Conservation (phyloP, 2,888 invertebrate species). For the Lasioglossum marginatum region DNA sequence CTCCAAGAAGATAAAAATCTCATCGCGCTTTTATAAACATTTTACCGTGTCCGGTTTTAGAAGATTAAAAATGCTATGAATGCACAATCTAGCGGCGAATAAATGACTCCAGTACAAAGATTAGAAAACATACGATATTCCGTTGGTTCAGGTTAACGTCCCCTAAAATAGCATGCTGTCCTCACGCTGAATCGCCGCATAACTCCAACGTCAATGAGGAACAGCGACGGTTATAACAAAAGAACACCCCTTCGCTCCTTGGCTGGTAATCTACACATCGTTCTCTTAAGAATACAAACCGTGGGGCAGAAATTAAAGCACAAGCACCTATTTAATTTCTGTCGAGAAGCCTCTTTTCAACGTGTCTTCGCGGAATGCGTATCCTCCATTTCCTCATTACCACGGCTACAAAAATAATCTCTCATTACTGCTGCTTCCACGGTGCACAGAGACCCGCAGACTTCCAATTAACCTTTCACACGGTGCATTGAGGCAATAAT, state of each 20-base stretch:
- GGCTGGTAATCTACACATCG: background rate
- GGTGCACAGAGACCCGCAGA: background rate
- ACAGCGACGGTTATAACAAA: background rate
- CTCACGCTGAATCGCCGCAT: background rate
- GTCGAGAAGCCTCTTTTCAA: background rate
- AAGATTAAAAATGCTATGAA: background rate
- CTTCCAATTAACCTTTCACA: background rate
- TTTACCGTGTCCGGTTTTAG: background rate
- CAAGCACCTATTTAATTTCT: background rate
- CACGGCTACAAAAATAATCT: background rate
- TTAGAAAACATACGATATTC: background rate
- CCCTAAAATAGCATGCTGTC: background rate
- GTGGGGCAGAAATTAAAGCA: background rate
- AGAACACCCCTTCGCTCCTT: background rate
- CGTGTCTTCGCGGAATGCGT: background rate
- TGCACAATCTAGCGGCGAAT: background rate
- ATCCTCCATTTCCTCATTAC: background rate
- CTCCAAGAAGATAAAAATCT: background rate
- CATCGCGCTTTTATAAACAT: background rate
- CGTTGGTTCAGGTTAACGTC: background rate
- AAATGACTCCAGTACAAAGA: background rate
- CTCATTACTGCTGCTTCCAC: background rate
- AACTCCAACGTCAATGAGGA: background rate
- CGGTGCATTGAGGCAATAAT: background rate
- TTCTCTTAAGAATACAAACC: background rate